Base-by-base conservation (phyloP, 2,888 invertebrate species). In the Quadriops clusia region DNA sequence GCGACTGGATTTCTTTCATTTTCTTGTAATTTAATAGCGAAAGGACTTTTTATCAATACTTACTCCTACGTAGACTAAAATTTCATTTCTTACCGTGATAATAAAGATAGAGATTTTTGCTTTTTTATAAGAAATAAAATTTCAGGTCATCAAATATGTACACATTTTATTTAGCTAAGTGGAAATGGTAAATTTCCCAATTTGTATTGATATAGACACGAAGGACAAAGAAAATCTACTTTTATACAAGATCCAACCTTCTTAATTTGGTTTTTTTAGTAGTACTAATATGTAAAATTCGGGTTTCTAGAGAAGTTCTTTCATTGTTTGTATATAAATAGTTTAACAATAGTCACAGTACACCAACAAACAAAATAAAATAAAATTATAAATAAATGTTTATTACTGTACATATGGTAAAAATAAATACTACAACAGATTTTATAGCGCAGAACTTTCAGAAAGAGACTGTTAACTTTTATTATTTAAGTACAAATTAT, bases 271-370 rank as follows among this genome's bases (percentile, higher is more conserved):
- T 4, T 9, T 22, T 22, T 22, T 10, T 5, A 22, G 4, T 5
- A 4, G 22, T 10, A 45, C 39, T 49, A 47, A 45, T 50, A 53
- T n/a, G 46, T 54, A 51, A 60, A 60, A 60, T 60, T 60, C 59
- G 59, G 56, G 45, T 56, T 56, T 51, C 58, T 60, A 60, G 60
- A 60, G 58, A 52, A 58, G 59, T 48, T 56, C 45, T 38, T 29
- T 36, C 32, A 23, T 24, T 33, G 25, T 30, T 24, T 23, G 24
- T 30, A 28, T 38, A 36, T 40, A 45, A 30, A 23, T 22, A 21
- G 30, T 35, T 33, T 54, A 55, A 55, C 54, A 53, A 43, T 46
- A 46, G 45, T 56, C 51, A 49, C 48, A 49, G 44, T 50, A 55
- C 53, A 55, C 50, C 47, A 53, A 39, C 47, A 53, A 37, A 36